A percentile compares a stretch with the other conserved stretches of the same genome.
phyloP scores from a whole-genome alignment of 2,888 invertebrate genomes.

The Cyaniris semiargus region DNA sequence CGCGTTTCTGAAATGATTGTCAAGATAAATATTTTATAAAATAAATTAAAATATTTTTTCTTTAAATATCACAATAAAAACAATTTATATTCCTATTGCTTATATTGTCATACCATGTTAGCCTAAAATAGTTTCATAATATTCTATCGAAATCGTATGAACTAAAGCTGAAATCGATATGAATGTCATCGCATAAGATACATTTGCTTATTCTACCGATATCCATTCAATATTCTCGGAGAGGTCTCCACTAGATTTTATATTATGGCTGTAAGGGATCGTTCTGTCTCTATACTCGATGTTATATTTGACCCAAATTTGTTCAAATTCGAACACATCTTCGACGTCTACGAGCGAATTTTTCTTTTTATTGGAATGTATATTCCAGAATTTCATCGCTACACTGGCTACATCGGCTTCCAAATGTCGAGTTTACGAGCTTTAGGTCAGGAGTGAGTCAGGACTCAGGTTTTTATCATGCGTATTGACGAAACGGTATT shows the following conservation, averaged over 20 bases:
- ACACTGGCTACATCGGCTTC: slow-evolving; percentile 29
- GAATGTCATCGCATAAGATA: slow-evolving; percentile 18
- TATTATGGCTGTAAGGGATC: slow-evolving; percentile 62
- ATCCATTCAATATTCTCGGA: slow-evolving; percentile 59
- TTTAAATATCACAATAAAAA: no score
- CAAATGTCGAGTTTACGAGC: slow-evolving; percentile 19
- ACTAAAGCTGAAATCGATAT: slow-evolving; percentile 23
- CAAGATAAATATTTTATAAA: not conserved
- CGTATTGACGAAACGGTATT: not conserved
- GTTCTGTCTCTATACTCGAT: slow-evolving; percentile 62
- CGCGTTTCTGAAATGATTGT: not conserved
- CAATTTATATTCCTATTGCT: no score
- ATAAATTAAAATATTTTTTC: no score
- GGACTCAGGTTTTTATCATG: not conserved
- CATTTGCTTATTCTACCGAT: slow-evolving; percentile 39
- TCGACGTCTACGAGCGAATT: slow-evolving; percentile 60
- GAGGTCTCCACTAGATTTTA: slow-evolving; percentile 58
- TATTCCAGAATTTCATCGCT: slow-evolving; percentile 34
- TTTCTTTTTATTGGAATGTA: slow-evolving; percentile 63
- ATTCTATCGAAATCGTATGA: not conserved
- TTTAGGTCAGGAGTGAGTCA: not conserved
- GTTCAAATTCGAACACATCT: slow-evolving; percentile 69
- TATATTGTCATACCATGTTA: not conserved
- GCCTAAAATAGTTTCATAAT: not conserved
- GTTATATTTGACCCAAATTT: slow-evolving; percentile 69